Evolutionary conservation across 2,113 vertebrate genomes (phyloP), one percentile per base, ranked within the genome.

Genomic region (Dissostichus mawsoni): DNA sequence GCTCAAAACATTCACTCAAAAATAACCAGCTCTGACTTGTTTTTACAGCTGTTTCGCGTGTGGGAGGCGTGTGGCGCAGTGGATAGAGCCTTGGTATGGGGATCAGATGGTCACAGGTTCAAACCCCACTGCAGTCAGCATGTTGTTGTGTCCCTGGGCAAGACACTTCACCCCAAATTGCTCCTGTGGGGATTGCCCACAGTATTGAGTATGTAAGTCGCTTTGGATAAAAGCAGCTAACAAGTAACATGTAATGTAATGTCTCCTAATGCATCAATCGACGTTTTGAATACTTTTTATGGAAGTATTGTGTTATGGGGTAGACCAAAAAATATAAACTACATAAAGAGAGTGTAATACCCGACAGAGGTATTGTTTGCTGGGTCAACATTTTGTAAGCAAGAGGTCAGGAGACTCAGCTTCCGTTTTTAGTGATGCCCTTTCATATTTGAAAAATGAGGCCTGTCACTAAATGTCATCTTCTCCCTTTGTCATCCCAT

Each of bases 381-480:
- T 17, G 55, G 5, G 69, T 78, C 80, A 61, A 13, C 8, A 1
- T 68, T 74, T 70, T 78, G 51, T 25, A 69, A 76, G 47, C 50
- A 13, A 78, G 55, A 84, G 80, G 87, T 89, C 88, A 90, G 71
- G 76, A 55, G 70, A 53, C 80, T 71, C 33, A 1, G 70, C 80
- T 78, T 79, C 80, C 44, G 33, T 76, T 88, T 80, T 81, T 65
- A 69, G 51, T 76, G 85, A 74, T 84, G 80, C 57, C 78, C 80
- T 87, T 91, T 89, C 84, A 84, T 84, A 82, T 83, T 87, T 83
- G 81, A 90, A 91, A 90, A 92, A 91, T 84, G 82, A 93, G 74
- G 72, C 74, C 63, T 76, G 89, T 92, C 89, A 89, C 80, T 61
- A 92, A 94, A 92, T 90, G 92, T 84, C 90, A 91, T 86, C 90